These are phyloP conservation scores for Lepidurus arcticus DNA, from an alignment of 1,140 invertebrate species.

Conservation along the genomic window DNA sequence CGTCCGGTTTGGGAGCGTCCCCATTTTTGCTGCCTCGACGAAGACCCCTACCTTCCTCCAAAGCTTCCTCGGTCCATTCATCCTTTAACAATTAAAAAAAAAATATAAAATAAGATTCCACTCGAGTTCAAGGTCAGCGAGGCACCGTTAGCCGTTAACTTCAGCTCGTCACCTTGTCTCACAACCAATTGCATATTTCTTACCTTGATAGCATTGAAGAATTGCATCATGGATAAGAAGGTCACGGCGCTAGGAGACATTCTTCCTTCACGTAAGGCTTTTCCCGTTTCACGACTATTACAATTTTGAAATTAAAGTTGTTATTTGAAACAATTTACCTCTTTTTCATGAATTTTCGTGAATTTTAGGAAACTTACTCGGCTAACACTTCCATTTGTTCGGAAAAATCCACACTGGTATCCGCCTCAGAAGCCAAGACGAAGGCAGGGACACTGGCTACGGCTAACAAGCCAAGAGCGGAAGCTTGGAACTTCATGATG, in stretches of 20 bases:
- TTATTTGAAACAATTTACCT: neutral
- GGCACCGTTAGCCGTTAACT: neutral
- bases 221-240: slow-evolving; percentile 32
- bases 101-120: neutral
- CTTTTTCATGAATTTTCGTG: neutral
- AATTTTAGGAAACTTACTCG: neutral
- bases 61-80: slow-evolving; percentile 16
- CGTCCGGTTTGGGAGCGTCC: neutral
- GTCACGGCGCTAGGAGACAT: slow-evolving; percentile 23
- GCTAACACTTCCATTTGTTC: slow-evolving; percentile 9
- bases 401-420: neutral
- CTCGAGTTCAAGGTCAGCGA: neutral
- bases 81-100: neutral
- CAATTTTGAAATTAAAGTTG: neutral
- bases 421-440: neutral
- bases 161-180: neutral
- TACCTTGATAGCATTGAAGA: slow-evolving; percentile 34
- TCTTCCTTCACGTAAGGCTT: slow-evolving; percentile 1
- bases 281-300: neutral
- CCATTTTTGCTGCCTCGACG: neutral
- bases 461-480: neutral
- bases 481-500: neutral
- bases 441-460: slow-evolving; percentile 2
- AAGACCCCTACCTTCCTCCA: neutral
- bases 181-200: neutral